phyloP scores from a whole-genome alignment of 1,140 invertebrate species.

The Ceratosolen solmsi region DNA sequence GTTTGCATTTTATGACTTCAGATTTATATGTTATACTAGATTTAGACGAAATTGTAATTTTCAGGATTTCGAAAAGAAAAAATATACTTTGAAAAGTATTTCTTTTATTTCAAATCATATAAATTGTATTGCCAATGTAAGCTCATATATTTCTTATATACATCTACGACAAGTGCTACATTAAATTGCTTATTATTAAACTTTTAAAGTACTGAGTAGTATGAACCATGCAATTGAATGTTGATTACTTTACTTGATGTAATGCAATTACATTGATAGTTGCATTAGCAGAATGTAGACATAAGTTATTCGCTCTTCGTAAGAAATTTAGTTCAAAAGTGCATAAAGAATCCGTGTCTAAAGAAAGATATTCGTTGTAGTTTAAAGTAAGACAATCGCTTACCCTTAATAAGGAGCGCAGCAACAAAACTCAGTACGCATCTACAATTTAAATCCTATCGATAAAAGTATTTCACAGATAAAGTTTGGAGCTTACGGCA shows the following conservation, averaged over 20 bases:
- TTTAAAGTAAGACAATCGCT: too few species aligned
- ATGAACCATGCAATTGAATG: too few species aligned
- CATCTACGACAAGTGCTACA: slow-evolving; percentile 39
- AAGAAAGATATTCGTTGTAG: too few species aligned
- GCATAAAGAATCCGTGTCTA: too few species aligned
- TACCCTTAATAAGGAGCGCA: background rate
- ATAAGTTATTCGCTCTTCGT: too few species aligned
- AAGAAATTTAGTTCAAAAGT: too few species aligned
- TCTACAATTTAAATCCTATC: background rate
- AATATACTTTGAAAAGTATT: background rate
- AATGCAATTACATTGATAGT: too few species aligned
- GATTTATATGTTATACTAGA: slow-evolving; percentile 36
- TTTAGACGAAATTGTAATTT: background rate
- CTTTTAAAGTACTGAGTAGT: too few species aligned
- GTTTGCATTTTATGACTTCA: slow-evolving; percentile 40
- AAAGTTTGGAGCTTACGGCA: too few species aligned
- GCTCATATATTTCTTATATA: slow-evolving; percentile 10
- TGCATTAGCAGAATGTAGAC: too few species aligned
- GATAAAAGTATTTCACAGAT: background rate
- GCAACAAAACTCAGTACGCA: too few species aligned
- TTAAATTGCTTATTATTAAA: background rate
- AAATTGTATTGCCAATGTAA: slow-evolving; percentile 1
- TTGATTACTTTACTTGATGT: too few species aligned
- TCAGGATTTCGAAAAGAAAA: background rate
- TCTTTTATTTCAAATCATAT: background rate